Base-by-base conservation (phyloP, 2,113 vertebrate genomes). In the Chaetodon trifascialis region DNA sequence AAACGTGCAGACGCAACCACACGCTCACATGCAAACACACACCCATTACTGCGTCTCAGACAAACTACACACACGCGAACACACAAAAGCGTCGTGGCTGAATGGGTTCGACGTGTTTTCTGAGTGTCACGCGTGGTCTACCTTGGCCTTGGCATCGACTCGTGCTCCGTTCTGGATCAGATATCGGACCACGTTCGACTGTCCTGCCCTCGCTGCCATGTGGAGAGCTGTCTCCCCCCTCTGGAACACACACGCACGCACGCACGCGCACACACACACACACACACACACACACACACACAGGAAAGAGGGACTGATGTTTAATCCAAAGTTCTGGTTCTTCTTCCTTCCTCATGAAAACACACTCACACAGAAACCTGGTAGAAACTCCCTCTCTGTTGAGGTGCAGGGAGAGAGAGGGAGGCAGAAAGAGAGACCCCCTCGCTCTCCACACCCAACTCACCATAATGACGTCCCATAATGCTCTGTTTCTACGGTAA, bases 171-270 rank as follows among this genome's bases (percentile, higher is more conserved):
- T 99, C 79, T 98, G 97, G 49, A 99, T 96, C 91, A 99, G 96
- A 90, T 97, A 97, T 66, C 95, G 96, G 23, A 99, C 97, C 1
- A 99, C 97, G 38, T 97, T 97, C 0, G 97, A 96, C 66, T 99
- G 98, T 80, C 98, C 98, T 0, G 98, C 98, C 47, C 98, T 95
- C 74, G 98, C 97, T 7, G 98, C 98, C 98, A 99, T 99, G 92
- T 99, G 98, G 71, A 99, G 94, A 0, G 98, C 98, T 0, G 98
- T 99, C 92, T 99, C 98, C 86, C 98, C 98, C 90, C 98, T 96
- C 98, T 99, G 94, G n/a, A 86, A 59, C n/a, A 74, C 52, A 64
- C 77, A 80, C 63, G 79, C 62, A 80, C 64, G 74, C 19, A 58
- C n/a, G 72, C 51, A 64, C 77, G 78, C 63, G 79, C 62, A 80